Base-by-base conservation (phyloP, 2,888 invertebrate species). In the Cosmorhoe ocellata region DNA sequence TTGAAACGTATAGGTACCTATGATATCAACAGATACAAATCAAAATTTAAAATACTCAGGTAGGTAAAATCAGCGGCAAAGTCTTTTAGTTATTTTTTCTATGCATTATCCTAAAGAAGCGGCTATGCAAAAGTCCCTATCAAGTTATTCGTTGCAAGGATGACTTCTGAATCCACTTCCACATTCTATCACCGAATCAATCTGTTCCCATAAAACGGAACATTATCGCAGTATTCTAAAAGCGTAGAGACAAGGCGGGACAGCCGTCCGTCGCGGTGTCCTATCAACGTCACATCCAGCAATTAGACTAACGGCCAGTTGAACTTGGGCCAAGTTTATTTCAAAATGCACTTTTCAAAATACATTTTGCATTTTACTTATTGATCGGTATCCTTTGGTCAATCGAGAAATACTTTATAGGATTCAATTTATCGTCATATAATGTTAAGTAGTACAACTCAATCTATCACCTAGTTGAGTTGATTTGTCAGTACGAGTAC, bases 281-380 rank as follows among this genome's bases (percentile, higher is more conserved):
- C 71, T 74, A 75, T 84, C 83, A 79, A 69, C 71, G 83, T 81
- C 79, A 63, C 61, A 52, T 42, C 65, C 55, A 71, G 81, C 83
- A 84, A 85, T 84, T 85, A 85, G 78, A 76, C 73, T 81, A 83
- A 81, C 79, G 75, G 79, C 65, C 59, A 62, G 66, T 65, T 74
- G 73, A 67, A 66, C 69, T 69, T 62, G 63, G 59, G n/a, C 24
- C 11, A 39, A 14, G 57, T 66, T 68, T 62, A 41, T 62, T 56
- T 33, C 38, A 43, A 51, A 63, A 59, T 58, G 49, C 31, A 55
- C n/a, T n/a, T n/a, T n/a, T n/a, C n/a, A n/a, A n/a, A n/a, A n/a
- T n/a, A n/a, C 51, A 59, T 36, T 44, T 47, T 51, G 45, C 48
- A 56, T 58, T 7, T 7, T 24, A 5, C 7, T 24, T 7, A 24